phyloP scores from a whole-genome alignment of 2,888 invertebrate species.

The Leptinotarsa rubiginosa region DNA sequence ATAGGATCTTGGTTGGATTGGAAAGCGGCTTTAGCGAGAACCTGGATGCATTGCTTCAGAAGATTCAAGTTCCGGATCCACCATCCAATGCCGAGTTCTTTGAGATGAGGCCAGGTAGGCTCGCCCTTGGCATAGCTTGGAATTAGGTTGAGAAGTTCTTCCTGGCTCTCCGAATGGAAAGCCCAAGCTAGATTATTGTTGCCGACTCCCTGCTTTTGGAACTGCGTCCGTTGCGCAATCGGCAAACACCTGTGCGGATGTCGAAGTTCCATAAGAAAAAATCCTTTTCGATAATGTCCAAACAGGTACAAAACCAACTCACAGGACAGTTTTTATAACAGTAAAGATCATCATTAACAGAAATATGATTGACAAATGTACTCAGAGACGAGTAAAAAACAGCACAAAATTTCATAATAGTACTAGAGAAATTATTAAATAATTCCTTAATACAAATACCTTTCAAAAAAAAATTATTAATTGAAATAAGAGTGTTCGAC shows the following conservation, averaged over 20 bases:
- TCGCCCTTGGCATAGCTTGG: constrained; percentile 89
- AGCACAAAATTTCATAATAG: no score
- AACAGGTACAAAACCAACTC: no score
- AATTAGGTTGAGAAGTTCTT: constrained; percentile 89
- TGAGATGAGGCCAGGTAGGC: constrained; percentile 89
- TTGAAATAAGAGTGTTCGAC: no score
- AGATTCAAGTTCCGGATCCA: constrained; percentile 91
- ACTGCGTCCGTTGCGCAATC: constrained; percentile 84
- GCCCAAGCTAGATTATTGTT: constrained; percentile 98
- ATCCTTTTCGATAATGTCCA: no score
- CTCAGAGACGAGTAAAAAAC: no score
- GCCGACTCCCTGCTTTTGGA: constrained; percentile 88
- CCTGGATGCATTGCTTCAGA: constrained; percentile 88
- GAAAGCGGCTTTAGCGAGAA: constrained; percentile 93
- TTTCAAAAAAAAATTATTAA: no score
- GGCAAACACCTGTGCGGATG: constrained; percentile 82
- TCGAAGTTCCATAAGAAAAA: neutral
- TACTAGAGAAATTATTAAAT: no score
- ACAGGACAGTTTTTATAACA: no score
- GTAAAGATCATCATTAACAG: no score
- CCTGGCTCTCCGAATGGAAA: constrained; percentile 98
- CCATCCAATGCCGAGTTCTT: constrained; percentile 94
- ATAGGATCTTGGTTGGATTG: constrained; percentile 93
- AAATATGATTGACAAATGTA: no score
- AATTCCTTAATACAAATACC: no score